These are phyloP conservation scores for Phyllopteryx taeniolatus DNA, from an alignment of 2,113 vertebrate genomes.

Conservation along the genomic window DNA sequence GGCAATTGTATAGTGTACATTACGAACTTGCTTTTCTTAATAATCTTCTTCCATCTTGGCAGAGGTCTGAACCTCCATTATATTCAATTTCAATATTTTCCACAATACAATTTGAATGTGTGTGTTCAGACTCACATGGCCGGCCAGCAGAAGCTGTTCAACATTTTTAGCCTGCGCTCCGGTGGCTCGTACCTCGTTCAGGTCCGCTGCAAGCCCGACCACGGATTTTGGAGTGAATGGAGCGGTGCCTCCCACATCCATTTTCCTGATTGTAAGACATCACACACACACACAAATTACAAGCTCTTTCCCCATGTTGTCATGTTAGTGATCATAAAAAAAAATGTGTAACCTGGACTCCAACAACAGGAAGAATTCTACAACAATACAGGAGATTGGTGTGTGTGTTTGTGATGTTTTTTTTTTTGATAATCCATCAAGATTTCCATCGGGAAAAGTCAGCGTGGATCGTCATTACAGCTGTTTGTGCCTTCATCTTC, in stretches of 20 bases:
- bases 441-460: slow-evolving; percentile 76
- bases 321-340: not conserved
- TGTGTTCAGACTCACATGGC: slow-evolving; percentile 77
- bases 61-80: too few relatives aligned
- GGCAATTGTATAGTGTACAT: too few relatives aligned
- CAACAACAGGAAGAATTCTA: not conserved
- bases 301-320: not conserved
- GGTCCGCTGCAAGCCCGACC: slow-evolving; percentile 87
- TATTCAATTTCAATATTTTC: not conserved
- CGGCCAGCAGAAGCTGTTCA: slow-evolving; percentile 83
- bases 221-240: slow-evolving; percentile 81
- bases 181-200: slow-evolving; percentile 81
- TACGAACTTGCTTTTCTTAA: not conserved
- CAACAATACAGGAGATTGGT: not conserved
- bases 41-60: not conserved
- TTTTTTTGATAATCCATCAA: slow-evolving; percentile 37
- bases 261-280: slow-evolving; percentile 73
- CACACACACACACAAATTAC: not conserved
- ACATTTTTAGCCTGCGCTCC: slow-evolving; percentile 81
- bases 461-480: slow-evolving; percentile 79
- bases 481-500: slow-evolving; percentile 78
- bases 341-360: not conserved
- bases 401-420: not conserved
- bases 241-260: slow-evolving; percentile 53
- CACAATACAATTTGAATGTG: not conserved